These are phyloP conservation scores for Amphipyra berbera DNA, from an alignment of 2,888 invertebrate species.

Conservation along the genomic window DNA sequence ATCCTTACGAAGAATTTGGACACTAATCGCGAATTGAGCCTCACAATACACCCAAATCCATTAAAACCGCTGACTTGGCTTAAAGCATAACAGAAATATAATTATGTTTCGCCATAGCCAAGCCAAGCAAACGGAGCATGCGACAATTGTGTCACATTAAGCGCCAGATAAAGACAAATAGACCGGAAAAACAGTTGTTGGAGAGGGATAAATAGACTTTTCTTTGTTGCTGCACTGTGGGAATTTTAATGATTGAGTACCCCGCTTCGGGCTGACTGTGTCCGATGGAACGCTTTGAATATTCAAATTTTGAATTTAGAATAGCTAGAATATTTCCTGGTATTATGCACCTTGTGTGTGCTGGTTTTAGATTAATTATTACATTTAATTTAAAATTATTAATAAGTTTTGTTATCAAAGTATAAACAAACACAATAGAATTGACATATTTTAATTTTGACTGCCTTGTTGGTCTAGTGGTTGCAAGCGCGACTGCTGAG, in stretches of 20 bases:
- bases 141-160: conserved; percentile 87
- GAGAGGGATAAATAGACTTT: conserved; percentile 83
- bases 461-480: too few relatives aligned
- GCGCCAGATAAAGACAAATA: conserved; percentile 88
- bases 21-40: conserved; percentile 35
- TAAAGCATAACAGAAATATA: conserved; percentile 65
- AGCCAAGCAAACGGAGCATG: conserved; percentile 85
- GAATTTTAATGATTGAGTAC: conserved; percentile 86
- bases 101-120: conserved; percentile 66
- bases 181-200: conserved; percentile 85
- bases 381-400: conserved; percentile 14
- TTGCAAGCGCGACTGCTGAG: too few relatives aligned
- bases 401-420: background rate
- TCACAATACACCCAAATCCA: conserved; percentile 50
- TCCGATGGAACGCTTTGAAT: conserved; percentile 61
- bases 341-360: conserved; percentile 11
- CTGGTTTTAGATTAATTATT: conserved; percentile 26
- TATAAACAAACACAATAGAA: background rate
- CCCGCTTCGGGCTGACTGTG: conserved; percentile 54
- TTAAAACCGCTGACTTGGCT: conserved; percentile 60
- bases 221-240: conserved; percentile 75
- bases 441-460: too few relatives aligned
- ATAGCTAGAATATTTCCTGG: conserved; percentile 42
- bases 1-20: conserved; percentile 48
- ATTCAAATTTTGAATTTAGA: conserved; percentile 61